Conservation (phyloP, 2,113 vertebrate genomes). For the Sorex araneus region DNA sequence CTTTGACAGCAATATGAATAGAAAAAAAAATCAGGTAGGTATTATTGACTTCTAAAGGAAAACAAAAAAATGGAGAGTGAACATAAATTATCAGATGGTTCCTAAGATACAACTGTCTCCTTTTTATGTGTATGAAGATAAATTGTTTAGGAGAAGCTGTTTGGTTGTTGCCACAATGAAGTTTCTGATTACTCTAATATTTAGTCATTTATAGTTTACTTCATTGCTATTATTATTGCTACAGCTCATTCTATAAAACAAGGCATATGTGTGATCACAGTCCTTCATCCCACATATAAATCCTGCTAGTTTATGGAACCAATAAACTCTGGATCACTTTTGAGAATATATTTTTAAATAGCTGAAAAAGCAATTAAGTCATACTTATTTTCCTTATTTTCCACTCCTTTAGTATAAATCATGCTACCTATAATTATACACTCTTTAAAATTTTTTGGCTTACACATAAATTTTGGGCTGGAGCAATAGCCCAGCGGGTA, state of each 20-base stretch:
- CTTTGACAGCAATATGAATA: background rate
- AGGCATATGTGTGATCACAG: background rate
- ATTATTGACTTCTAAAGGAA: slow-evolving; percentile 10
- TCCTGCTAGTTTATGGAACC: slow-evolving; percentile 37
- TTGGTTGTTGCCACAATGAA: background rate
- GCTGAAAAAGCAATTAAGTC: slow-evolving; percentile 32
- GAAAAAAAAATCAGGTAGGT: background rate
- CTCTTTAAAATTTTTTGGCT: slow-evolving; percentile 42
- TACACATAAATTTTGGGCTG: too few species aligned
- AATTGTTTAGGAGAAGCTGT: background rate
- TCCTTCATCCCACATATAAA: slow-evolving; percentile 18
- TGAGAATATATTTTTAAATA: background rate
- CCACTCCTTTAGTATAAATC: background rate
- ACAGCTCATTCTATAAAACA: slow-evolving; percentile 41
- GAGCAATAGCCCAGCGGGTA: too few species aligned
- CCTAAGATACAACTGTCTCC: slow-evolving; percentile 16
- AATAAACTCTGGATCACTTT: slow-evolving; percentile 14
- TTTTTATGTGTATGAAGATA: slow-evolving; percentile 6
- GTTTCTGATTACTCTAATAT: background rate
- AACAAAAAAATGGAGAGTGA: background rate
- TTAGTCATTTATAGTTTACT: background rate
- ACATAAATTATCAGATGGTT: background rate
- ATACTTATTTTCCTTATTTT: slow-evolving; percentile 61
- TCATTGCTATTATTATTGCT: slow-evolving; percentile 35
- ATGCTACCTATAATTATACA: slow-evolving; percentile 8